Conservation (phyloP, 2,797 vertebrate species). For the Oryzias sinensis region DNA sequence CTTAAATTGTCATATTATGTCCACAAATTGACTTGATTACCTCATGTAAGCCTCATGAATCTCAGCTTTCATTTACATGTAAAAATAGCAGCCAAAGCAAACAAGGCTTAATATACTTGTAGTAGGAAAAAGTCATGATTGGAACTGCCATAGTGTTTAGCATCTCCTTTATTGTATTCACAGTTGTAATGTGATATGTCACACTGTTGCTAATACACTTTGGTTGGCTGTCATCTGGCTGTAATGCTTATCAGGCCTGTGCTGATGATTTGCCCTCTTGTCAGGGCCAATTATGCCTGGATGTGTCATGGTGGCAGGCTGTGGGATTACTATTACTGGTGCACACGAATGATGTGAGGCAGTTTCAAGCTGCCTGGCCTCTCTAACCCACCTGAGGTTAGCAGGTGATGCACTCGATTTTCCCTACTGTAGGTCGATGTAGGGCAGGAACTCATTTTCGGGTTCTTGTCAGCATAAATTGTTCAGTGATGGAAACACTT, state of each 20-base stretch:
- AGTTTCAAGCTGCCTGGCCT: slow-evolving; percentile 35
- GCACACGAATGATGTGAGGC: slow-evolving; percentile 60
- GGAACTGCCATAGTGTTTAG: slow-evolving; percentile 92
- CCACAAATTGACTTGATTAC: too few relatives aligned
- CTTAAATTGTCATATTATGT: too few relatives aligned
- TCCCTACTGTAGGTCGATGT: slow-evolving; percentile 41
- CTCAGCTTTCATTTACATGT: slow-evolving; percentile 25
- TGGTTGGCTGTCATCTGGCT: slow-evolving; percentile 98
- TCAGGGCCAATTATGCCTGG: slow-evolving; percentile 96
- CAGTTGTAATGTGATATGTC: slow-evolving; percentile 99
- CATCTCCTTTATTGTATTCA: slow-evolving; percentile 98
- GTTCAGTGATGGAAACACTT: slow-evolving; percentile 21
- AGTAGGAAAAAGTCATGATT: slow-evolving; percentile 88
- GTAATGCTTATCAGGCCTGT: slow-evolving; percentile 98
- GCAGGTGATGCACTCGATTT: slow-evolving; percentile 55
- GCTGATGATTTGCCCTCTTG: slow-evolving; percentile 97
- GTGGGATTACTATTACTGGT: slow-evolving; percentile 73
- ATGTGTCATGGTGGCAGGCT: slow-evolving; percentile 86
- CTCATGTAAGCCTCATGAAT: too few relatives aligned
- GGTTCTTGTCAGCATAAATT: slow-evolving; percentile 41
- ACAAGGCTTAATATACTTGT: slow-evolving; percentile 88
- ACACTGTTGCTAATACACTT: slow-evolving; percentile 90
- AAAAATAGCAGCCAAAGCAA: slow-evolving; percentile 88
- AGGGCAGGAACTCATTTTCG: slow-evolving; percentile 51
- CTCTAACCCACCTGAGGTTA: slow-evolving; percentile 47